phyloP scores from a whole-genome alignment of 2,888 invertebrate species.

The Ferdinandea cuprea region DNA sequence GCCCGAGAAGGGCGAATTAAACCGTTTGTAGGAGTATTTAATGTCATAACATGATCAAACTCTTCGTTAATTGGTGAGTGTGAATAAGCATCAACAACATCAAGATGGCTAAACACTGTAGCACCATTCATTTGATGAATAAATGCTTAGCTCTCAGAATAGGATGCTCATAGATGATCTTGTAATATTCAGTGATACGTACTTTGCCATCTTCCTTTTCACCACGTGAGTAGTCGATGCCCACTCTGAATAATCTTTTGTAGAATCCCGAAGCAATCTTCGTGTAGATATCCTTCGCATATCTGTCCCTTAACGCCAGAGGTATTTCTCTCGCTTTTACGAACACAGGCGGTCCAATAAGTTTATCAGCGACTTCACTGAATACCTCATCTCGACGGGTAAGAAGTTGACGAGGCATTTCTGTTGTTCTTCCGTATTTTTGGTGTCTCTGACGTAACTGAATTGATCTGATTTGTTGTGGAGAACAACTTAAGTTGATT shows the following conservation, averaged over 20 bases:
- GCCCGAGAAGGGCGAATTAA: slow-evolving; percentile 58
- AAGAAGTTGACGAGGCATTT: background rate
- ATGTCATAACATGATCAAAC: slow-evolving; percentile 21
- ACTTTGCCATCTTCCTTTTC: slow-evolving; percentile 48
- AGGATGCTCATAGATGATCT: slow-evolving; percentile 54
- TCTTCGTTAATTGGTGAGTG: slow-evolving; percentile 55
- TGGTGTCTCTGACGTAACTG: background rate
- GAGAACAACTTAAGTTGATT: too few species aligned
- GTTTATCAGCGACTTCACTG: too few species aligned
- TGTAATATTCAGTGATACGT: slow-evolving; percentile 54
- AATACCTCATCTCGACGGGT: too few species aligned
- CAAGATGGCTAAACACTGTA: slow-evolving; percentile 45
- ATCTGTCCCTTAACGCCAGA: slow-evolving; percentile 45
- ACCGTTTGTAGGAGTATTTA: slow-evolving; percentile 45
- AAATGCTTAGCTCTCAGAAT: too few species aligned
- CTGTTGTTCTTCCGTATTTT: background rate
- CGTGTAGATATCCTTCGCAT: slow-evolving; percentile 28
- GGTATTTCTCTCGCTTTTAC: too few species aligned
- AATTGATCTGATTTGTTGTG: background rate
- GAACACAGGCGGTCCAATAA: slow-evolving; percentile 26
- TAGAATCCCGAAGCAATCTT: slow-evolving; percentile 39
- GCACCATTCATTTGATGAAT: slow-evolving; percentile 37
- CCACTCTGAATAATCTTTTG: slow-evolving; percentile 48
- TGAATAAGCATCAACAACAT: slow-evolving; percentile 61
- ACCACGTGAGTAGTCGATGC: slow-evolving; percentile 57